phyloP scores from a whole-genome alignment of 2,797 vertebrate genomes.

The Melanotaenia boesemani region DNA sequence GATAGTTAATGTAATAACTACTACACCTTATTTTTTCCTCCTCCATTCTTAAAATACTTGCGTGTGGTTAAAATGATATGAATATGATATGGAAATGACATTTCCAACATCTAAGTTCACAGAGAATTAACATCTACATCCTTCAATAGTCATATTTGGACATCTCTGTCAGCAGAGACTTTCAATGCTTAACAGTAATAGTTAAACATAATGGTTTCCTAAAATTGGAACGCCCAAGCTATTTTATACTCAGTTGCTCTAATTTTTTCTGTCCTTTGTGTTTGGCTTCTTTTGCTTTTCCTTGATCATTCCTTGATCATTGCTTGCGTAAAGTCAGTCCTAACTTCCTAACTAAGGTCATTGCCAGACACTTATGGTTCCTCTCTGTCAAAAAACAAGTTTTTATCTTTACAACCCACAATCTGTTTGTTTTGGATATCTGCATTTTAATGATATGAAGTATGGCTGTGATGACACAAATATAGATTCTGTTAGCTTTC shows the following conservation, averaged over 20 bases:
- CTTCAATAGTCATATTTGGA: background rate
- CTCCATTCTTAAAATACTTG: background rate
- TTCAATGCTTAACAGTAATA: background rate
- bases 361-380: background rate
- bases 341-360: too few relatives aligned
- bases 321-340: background rate
- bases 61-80: background rate
- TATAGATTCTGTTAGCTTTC: background rate
- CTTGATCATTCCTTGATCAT: too few relatives aligned
- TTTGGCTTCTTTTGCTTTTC: background rate
- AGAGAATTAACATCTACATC: background rate
- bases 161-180: background rate
- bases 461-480: background rate
- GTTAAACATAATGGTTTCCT: background rate
- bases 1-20: background rate
- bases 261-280: background rate
- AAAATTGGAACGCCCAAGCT: background rate
- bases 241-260: background rate
- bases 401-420: background rate
- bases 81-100: background rate
- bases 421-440: background rate
- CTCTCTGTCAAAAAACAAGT: background rate
- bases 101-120: slow-evolving; percentile 4
- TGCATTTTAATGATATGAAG: too few relatives aligned
- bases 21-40: background rate